phyloP scores from a whole-genome alignment of 2,888 invertebrate species.

The Diadromus collaris region DNA sequence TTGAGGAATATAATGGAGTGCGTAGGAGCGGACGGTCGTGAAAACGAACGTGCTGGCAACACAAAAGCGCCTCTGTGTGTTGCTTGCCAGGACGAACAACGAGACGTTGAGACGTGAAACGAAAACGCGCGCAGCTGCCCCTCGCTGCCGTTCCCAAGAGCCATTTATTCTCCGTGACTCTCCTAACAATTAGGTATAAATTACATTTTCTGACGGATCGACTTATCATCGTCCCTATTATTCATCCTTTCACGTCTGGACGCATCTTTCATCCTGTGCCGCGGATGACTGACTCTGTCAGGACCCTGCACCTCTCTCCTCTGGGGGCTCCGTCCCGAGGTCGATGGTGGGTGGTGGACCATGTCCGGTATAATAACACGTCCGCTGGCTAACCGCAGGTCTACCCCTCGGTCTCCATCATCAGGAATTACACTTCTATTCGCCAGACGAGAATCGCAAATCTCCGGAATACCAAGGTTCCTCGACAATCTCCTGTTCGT shows the following conservation, averaged over 20 bases:
- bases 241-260: slow-evolving; percentile 61
- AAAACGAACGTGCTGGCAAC: slow-evolving; percentile 48
- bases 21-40: slow-evolving; percentile 44
- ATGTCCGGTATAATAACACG: slow-evolving; percentile 25
- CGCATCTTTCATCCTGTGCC: slow-evolving; percentile 39
- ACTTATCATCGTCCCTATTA: slow-evolving; percentile 66
- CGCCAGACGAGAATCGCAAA: slow-evolving; percentile 15
- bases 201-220: slow-evolving; percentile 65
- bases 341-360: slow-evolving; percentile 20
- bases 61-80: slow-evolving; percentile 27
- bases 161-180: slow-evolving; percentile 65
- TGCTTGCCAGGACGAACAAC: slow-evolving; percentile 25
- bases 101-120: slow-evolving; percentile 46
- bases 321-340: background rate
- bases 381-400: background rate
- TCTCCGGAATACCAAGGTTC: background rate
- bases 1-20: slow-evolving; percentile 54
- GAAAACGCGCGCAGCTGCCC: slow-evolving; percentile 58
- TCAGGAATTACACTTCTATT: slow-evolving; percentile 21
- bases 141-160: slow-evolving; percentile 45
- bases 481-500: background rate
- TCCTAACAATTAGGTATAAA: slow-evolving; percentile 66
- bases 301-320: slow-evolving; percentile 1
- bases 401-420: slow-evolving; percentile 20
- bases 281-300: slow-evolving; percentile 33